Conservation (phyloP, 2,888 invertebrate genomes). For the Magallana nippona region DNA sequence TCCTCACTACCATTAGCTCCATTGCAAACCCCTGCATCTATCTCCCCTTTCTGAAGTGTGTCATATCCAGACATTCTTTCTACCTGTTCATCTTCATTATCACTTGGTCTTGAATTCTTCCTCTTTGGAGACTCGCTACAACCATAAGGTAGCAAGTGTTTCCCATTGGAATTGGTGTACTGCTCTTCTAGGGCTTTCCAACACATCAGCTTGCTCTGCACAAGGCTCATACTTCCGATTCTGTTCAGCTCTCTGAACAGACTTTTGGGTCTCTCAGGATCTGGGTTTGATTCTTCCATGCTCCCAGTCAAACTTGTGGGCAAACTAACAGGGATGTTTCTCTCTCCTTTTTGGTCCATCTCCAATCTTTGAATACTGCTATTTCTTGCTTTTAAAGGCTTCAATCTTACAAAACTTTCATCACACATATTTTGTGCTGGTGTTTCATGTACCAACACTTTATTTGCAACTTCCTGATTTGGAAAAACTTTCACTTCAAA, state of each 20-base stretch:
- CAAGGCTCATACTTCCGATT: background rate
- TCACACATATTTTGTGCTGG: background rate
- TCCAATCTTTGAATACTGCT: background rate
- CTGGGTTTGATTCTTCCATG: background rate
- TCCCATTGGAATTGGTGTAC: background rate
- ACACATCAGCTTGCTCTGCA: conserved; percentile 3
- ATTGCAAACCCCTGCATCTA: background rate
- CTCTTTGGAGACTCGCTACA: background rate
- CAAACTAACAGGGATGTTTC: background rate
- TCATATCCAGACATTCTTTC: background rate
- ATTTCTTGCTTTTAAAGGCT: background rate
- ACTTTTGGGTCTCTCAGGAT: conserved; percentile 13
- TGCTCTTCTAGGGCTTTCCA: conserved; percentile 8
- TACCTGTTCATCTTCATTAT: background rate
- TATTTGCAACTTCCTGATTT: background rate
- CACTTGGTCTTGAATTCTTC: background rate
- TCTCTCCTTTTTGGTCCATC: background rate
- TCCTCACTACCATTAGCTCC: background rate
- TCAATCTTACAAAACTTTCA: background rate
- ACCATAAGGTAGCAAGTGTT: conserved; percentile 1
- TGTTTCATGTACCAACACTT: background rate
- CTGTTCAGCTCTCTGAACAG: conserved; percentile 13
- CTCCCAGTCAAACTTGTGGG: conserved; percentile 6
- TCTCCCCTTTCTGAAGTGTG: background rate
- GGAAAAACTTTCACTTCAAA: background rate